These are phyloP conservation scores for Brassicogethes aeneus DNA, from an alignment of 2,888 invertebrate species.

Conservation along the genomic window DNA sequence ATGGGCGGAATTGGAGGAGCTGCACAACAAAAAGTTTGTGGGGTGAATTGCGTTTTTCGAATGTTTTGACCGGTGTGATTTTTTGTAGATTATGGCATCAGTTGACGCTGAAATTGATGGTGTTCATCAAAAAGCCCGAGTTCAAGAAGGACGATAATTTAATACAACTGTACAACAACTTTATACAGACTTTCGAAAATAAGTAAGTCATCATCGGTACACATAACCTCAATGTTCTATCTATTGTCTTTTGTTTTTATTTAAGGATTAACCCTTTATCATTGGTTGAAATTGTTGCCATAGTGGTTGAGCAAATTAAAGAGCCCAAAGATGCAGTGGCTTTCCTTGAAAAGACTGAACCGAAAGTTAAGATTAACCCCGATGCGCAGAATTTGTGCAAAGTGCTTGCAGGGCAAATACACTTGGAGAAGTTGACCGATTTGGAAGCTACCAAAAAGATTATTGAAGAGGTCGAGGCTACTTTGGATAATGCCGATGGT, in stretches of 20 bases:
- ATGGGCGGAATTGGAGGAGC: constrained; percentile 84
- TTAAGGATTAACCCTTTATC: constrained; percentile 88
- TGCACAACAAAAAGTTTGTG: constrained; percentile 82
- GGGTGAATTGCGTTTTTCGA: constrained; percentile 15
- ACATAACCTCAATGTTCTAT: constrained; percentile 21
- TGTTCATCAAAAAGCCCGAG: constrained; percentile 69
- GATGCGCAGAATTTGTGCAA: constrained; percentile 85
- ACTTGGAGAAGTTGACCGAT: constrained; percentile 68
- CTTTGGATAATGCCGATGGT: constrained; percentile 83
- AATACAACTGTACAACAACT: constrained; percentile 82
- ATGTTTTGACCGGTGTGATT: no score
- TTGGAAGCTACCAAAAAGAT: constrained; percentile 72
- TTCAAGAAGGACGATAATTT: constrained; percentile 70
- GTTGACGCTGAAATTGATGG: constrained; percentile 73
- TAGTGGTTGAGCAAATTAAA: constrained; percentile 64
- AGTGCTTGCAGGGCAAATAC: constrained; percentile 74
- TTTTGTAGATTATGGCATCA: constrained; percentile 89
- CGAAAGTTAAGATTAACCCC: constrained; percentile 75
- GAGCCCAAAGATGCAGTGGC: constrained; percentile 77
- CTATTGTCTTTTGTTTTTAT: constrained; percentile 21
- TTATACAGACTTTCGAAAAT: constrained; percentile 88
- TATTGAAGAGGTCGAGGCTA: constrained; percentile 76
- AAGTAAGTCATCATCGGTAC: constrained; percentile 58
- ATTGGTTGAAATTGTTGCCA: constrained; percentile 77
- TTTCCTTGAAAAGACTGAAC: constrained; percentile 82